Percentiles rank a stretch among this genome's conserved stretches.
These are phyloP conservation scores for Garra rufa DNA, from an alignment of 2,113 vertebrate species.

Conservation along the genomic window DNA sequence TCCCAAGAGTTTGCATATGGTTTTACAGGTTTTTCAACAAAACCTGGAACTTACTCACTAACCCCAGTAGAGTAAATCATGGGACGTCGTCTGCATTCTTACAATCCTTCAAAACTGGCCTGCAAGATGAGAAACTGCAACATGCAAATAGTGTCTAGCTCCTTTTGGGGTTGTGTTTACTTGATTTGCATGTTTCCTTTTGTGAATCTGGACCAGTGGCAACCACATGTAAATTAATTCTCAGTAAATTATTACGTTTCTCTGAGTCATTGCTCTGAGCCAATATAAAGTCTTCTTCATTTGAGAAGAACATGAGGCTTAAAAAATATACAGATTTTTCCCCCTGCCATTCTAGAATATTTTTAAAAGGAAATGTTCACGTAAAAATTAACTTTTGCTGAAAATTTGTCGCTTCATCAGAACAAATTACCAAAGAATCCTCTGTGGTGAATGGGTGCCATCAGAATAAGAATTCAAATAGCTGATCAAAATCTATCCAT, in stretches of 20 bases:
- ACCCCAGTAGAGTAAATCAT: background rate
- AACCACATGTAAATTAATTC: background rate
- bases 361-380: background rate
- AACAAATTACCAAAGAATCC: background rate
- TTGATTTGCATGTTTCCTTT: background rate
- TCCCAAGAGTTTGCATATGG: background rate
- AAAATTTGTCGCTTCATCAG: background rate
- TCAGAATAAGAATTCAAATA: background rate
- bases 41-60: background rate
- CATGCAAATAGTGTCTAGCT: background rate
- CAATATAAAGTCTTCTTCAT: background rate
- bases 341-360: background rate
- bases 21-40: background rate
- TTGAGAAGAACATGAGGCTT: background rate
- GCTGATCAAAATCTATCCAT: too few species aligned
- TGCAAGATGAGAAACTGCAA: background rate
- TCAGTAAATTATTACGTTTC: background rate
- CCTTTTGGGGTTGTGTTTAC: background rate
- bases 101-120: background rate
- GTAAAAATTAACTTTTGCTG: background rate
- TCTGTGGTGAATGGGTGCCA: background rate
- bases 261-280: background rate
- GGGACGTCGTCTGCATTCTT: background rate
- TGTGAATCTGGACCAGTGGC: background rate
- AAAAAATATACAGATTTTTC: background rate